phyloP scores from a whole-genome alignment of 2,888 invertebrate genomes.

The Dinocampus coccinellae region DNA sequence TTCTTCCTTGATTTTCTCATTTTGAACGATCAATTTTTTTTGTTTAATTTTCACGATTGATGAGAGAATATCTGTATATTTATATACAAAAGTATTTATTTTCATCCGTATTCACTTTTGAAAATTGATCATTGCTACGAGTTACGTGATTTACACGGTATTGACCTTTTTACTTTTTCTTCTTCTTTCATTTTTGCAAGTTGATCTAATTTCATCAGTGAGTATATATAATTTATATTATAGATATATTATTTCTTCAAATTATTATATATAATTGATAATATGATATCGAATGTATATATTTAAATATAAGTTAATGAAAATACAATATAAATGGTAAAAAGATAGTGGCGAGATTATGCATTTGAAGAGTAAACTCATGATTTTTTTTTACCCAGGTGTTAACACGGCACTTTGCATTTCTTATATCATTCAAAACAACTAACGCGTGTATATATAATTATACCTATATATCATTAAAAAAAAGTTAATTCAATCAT shows the following conservation, averaged over 20 bases:
- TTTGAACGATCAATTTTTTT: not conserved
- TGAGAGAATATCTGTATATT: not conserved
- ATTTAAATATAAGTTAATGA: not conserved
- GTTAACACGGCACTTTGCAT: not conserved
- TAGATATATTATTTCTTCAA: no score
- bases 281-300: not conserved
- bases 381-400: not conserved
- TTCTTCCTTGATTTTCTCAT: constrained; percentile 40
- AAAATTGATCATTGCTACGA: constrained; percentile 38
- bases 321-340: not conserved
- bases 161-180: constrained; percentile 8
- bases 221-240: not conserved
- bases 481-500: not conserved
- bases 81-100: not conserved
- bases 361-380: not conserved
- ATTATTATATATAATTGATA: no score
- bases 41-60: no score
- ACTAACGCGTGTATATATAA: no score
- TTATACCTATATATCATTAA: not conserved
- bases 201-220: not conserved
- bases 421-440: not conserved
- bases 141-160: constrained; percentile 16
- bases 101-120: constrained; percentile 26
- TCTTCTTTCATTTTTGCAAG: not conserved
- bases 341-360: not conserved